Evolutionary conservation across 1,140 invertebrate genomes (phyloP), one percentile per base, ranked within the genome.

Genomic region (Euura saliciscinereae): DNA sequence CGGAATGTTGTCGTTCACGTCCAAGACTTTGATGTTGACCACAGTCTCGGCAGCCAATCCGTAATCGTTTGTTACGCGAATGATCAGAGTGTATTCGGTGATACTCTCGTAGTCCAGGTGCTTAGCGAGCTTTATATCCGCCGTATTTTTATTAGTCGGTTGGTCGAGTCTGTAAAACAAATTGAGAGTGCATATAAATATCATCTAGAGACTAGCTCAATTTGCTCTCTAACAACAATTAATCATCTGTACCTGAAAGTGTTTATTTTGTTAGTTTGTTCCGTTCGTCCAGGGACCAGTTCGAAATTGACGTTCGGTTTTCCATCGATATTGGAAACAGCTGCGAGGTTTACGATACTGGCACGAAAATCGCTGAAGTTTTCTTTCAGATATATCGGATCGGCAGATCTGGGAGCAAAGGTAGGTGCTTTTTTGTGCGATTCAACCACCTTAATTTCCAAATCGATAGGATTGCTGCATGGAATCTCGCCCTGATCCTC

Each of bases 1-100:
- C 0, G 96, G 96, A 76, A 95, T 94, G 79, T 96, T 94, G 82
- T 97, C 96, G 78, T 97, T 97, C 0, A 96, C 95, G 79, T 97
- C 96, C 79, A 91, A 87, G 1, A 96, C 89, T 80, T 93, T 90
- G 43, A 97, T 93, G 72, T 92, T 91, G 4, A 97, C 89, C 65
- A 91, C 90, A 4, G 92, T 94, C 86, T 95, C 94, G 6, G 93
- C 91, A 6, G 92, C 93, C 79, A 96, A 85, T 79, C 92, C 91
- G 80, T 93, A 93, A 79, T 95, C 95, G 83, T 97, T 97, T 86
- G 90, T 88, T 71, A 95, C 94, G 77, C 93, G 89, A 75, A 97
- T 91, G 51, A 94, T 95, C 28, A 97, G 87, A 3, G 91, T 93
- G 79, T 97, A 97, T 74, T 95, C 91, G 0, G 91, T 92, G 70